Evolutionary conservation across 2,888 invertebrate genomes (phyloP), one percentile per base, ranked within the genome.

Genomic region (Macropis europaea): DNA sequence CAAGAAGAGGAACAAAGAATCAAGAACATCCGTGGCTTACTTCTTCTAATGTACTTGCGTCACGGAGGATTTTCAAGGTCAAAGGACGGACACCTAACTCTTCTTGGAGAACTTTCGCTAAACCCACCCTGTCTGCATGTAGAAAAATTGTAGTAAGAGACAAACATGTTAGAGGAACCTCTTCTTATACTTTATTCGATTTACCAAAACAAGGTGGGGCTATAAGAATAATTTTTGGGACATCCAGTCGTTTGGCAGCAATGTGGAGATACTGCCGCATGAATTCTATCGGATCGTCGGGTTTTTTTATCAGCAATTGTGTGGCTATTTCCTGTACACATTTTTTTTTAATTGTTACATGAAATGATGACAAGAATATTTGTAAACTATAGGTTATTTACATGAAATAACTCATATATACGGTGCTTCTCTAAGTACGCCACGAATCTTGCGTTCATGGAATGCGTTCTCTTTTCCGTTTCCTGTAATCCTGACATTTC

Each of bases 351-450:
- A 13, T 26, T 3, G 11, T n/a, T 7, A 43, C 2, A 1, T 2
- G 11, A 30, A 3, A 11, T 5, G 6, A 47, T 9, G 6, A 17
- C 11, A 3, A 19, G n/a, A 0, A 7, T 11, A 11, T 17, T 5
- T 43, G 11, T 2, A 3, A 38, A 6, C 42, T 1, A 0, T 28
- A 32, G 42, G 57, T 57, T 57, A 72, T 59, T 81, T 88, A 93
- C 94, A 89, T 94, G 92, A 82, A 94, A 93, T 6, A 94, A 86
- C 88, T 93, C 92, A 79, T 93, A 93, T 84, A 94, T 91, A 76
- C 93, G 90, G 85, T 93, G 91, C 83, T 92, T 94, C 82, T 94
- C 94, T 63, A 94, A 88, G 80, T 94, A 94, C 0, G 94, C 93
- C 53, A 93, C 85, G 82, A 93, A 94, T 83, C 90, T 90, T 36